These are phyloP conservation scores for Cheilosia variabilis DNA, from an alignment of 2,888 invertebrate genomes.

Conservation along the genomic window DNA sequence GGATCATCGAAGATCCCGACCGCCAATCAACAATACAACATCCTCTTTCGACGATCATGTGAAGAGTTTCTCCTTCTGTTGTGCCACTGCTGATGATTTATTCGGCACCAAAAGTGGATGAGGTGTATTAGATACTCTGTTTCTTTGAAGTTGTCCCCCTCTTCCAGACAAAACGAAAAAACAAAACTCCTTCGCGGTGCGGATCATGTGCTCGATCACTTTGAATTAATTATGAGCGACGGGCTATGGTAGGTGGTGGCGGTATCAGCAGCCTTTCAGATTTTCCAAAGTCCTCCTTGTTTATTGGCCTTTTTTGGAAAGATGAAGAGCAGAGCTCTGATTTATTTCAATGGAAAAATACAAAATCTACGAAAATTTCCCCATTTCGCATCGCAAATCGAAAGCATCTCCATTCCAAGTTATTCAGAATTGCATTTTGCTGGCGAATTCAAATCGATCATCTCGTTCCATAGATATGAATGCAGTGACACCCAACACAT, in stretches of 20 bases:
- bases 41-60: constrained; percentile 24
- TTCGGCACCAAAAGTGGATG: constrained; percentile 60
- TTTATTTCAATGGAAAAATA: constrained; percentile 4
- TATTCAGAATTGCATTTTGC: constrained; percentile 29
- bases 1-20: constrained; percentile 74
- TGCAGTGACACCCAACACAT: constrained; percentile 18
- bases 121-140: constrained; percentile 66
- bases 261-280: constrained; percentile 19
- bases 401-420: constrained; percentile 32
- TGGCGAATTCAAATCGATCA: constrained; percentile 64
- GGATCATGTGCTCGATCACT: constrained; percentile 64
- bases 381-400: constrained; percentile 4
- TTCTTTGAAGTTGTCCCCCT: constrained; percentile 63
- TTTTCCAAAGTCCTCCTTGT: background rate
- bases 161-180: background rate
- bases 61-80: constrained; percentile 39
- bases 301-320: constrained; percentile 3
- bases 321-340: constrained; percentile 11
- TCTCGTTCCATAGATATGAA: constrained; percentile 58
- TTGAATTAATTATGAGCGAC: constrained; percentile 61
- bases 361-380: background rate
- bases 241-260: constrained; percentile 21
- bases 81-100: constrained; percentile 64
- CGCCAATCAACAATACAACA: constrained; percentile 70
- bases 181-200: background rate